Percentiles rank a stretch among this genome's conserved stretches.
Conservation (phyloP, 2,113 vertebrate species). For the Prunella fulvescens region DNA sequence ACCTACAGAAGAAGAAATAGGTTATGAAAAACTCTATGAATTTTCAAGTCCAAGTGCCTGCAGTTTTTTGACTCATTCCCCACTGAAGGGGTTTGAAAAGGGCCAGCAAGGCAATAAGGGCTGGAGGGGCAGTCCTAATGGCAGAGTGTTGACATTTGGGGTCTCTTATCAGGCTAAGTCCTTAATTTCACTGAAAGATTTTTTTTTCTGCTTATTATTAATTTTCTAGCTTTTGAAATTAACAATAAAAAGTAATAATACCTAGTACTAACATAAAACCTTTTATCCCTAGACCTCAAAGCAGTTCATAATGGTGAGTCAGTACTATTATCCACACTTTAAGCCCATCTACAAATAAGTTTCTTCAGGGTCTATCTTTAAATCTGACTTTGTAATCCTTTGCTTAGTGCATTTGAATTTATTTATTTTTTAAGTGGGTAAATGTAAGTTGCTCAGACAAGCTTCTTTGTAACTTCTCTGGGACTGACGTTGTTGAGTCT, state of each 20-base stretch:
- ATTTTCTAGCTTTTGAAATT: slow-evolving; percentile 50
- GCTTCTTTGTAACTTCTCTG: not conserved
- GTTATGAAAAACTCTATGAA: not conserved
- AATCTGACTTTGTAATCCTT: slow-evolving; percentile 45
- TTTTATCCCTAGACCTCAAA: slow-evolving; percentile 64
- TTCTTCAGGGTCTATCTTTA: slow-evolving; percentile 54
- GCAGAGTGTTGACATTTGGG: not conserved
- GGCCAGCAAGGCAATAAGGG: not conserved
- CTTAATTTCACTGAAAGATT: not conserved
- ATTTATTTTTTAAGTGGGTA: slow-evolving; percentile 40
- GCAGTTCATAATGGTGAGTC: slow-evolving; percentile 41
- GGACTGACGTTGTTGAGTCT: not conserved
- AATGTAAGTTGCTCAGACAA: slow-evolving; percentile 31
- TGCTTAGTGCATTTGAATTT: slow-evolving; percentile 12
- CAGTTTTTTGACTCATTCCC: not conserved
- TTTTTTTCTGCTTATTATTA: not conserved
- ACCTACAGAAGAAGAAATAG: not conserved
- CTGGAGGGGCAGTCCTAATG: not conserved
- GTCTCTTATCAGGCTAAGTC: slow-evolving; percentile 3
- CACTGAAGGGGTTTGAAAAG: not conserved
- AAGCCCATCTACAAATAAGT: slow-evolving; percentile 56
- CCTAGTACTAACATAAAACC: not conserved
- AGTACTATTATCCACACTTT: slow-evolving; percentile 42
- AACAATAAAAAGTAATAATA: slow-evolving; percentile 49
- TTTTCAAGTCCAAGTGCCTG: not conserved